Evolutionary conservation across 2,113 vertebrate species (phyloP).

Genomic region (Aepyceros melampus): DNA sequence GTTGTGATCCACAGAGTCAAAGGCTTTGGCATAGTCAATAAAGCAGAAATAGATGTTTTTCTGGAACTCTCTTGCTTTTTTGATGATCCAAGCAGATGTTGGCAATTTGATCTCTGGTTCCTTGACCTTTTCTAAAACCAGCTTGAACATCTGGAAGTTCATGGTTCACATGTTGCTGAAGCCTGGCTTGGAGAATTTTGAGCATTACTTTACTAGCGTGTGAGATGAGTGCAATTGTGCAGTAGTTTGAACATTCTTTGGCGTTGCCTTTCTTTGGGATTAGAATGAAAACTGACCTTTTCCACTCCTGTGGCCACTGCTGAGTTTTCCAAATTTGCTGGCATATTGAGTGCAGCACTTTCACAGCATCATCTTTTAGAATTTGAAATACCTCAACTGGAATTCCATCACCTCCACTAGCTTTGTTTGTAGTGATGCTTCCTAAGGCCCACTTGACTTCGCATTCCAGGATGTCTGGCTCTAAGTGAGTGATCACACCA

Average conservation of each 20-base stretch:
- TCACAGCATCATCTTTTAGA: background rate
- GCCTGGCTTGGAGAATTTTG: background rate
- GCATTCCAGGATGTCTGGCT: background rate
- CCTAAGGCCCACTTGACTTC: background rate
- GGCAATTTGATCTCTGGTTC: background rate
- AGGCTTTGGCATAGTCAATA: background rate
- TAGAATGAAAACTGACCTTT: background rate
- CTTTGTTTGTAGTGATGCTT: background rate
- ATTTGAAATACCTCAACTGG: background rate
- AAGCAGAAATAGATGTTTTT: background rate
- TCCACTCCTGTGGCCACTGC: background rate
- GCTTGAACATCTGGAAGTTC: background rate
- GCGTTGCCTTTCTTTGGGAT: background rate
- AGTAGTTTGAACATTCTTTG: background rate
- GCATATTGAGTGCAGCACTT: background rate
- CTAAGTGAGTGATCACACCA: background rate
- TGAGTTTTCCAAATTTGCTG: background rate
- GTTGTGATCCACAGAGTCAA: background rate
- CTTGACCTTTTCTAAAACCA: background rate
- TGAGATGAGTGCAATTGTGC: background rate
- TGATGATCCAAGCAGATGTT: background rate
- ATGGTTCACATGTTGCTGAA: background rate
- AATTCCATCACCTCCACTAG: background rate
- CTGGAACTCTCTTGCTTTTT: background rate
- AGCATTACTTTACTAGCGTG: background rate